Percentiles rank a stretch among this genome's conserved stretches.
Conservation (phyloP, 2,888 invertebrate species). For the Lordiphosa andalusiaca region DNA sequence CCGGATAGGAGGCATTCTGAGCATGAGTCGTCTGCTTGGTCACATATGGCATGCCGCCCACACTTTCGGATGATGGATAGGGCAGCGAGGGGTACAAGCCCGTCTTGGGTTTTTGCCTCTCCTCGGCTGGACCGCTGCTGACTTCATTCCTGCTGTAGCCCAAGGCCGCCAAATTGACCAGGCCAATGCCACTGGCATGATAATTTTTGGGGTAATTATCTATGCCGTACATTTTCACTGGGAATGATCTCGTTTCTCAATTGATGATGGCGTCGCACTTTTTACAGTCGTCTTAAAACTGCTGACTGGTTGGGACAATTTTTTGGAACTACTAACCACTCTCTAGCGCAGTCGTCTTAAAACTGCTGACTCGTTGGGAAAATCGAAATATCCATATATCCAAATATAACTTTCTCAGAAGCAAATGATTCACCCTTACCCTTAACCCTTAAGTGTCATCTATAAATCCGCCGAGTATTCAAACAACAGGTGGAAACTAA, state of each 20-base stretch:
- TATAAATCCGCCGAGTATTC: not conserved
- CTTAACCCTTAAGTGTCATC: constrained; percentile 46
- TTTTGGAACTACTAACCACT: constrained; percentile 10
- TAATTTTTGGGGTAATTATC: constrained; percentile 79
- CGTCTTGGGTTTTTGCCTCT: constrained; percentile 47
- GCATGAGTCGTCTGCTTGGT: constrained; percentile 52
- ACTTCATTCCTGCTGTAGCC: constrained; percentile 75
- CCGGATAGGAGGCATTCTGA: constrained; percentile 50
- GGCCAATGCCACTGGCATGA: constrained; percentile 78
- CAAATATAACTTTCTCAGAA: constrained; percentile 60
- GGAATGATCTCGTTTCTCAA: constrained; percentile 17
- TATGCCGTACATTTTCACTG: constrained; percentile 55
- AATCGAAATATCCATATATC: constrained; percentile 49
- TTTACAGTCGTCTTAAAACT: constrained; percentile 44
- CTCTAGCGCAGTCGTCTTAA: constrained; percentile 28
- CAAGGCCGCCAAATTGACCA: constrained; percentile 77
- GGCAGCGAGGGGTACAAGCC: constrained; percentile 76
- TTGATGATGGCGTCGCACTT: constrained; percentile 33
- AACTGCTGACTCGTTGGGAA: constrained; percentile 60
- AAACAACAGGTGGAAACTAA: too few relatives aligned
- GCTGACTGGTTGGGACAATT: constrained; percentile 56
- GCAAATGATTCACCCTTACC: constrained; percentile 54
- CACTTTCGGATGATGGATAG: constrained; percentile 66
- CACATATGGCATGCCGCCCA: constrained; percentile 68
- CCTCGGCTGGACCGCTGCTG: constrained; percentile 18